Percentiles rank a stretch among this genome's conserved stretches.
Evolutionary conservation across 2,888 invertebrate genomes (phyloP).

Genomic region (Patella ulyssiponensis): DNA sequence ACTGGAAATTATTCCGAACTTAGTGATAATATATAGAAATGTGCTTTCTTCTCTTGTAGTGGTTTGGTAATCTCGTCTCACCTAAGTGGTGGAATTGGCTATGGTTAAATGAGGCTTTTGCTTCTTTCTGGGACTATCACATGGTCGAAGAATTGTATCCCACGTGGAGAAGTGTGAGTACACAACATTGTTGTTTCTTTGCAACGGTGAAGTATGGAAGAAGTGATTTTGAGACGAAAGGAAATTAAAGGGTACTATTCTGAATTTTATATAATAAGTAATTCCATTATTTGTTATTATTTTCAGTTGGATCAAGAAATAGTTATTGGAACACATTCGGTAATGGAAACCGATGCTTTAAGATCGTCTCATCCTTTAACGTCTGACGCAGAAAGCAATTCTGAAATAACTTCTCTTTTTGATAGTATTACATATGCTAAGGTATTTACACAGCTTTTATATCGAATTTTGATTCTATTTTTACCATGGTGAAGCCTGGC

Average conservation of each 20-base stretch:
- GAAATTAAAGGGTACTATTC: too few species aligned
- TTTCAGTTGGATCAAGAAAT: too few species aligned
- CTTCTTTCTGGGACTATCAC: conserved; percentile 46
- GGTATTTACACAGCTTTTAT: conserved; percentile 73
- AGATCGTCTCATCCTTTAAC: conserved; percentile 91
- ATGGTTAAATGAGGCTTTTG: conserved; percentile 60
- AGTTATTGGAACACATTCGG: conserved; percentile 38
- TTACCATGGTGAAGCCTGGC: too few species aligned
- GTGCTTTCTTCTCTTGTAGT: conserved; percentile 34
- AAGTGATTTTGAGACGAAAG: too few species aligned
- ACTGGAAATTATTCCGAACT: neutral
- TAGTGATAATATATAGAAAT: neutral
- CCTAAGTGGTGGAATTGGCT: conserved; percentile 60
- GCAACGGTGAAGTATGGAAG: too few species aligned
- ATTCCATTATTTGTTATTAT: too few species aligned
- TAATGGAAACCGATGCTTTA: conserved; percentile 78
- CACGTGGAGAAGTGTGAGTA: conserved; percentile 83
- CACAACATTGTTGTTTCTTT: too few species aligned
- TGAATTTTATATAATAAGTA: too few species aligned
- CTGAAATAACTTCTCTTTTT: conserved; percentile 92
- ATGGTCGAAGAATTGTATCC: conserved; percentile 81
- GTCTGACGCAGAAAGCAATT: conserved; percentile 87
- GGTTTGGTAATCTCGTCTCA: conserved; percentile 60
- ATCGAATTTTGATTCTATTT: too few species aligned
- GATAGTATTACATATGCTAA: conserved; percentile 92